phyloP scores from a whole-genome alignment of 1,140 invertebrate species.

The Meteorus sp. region DNA sequence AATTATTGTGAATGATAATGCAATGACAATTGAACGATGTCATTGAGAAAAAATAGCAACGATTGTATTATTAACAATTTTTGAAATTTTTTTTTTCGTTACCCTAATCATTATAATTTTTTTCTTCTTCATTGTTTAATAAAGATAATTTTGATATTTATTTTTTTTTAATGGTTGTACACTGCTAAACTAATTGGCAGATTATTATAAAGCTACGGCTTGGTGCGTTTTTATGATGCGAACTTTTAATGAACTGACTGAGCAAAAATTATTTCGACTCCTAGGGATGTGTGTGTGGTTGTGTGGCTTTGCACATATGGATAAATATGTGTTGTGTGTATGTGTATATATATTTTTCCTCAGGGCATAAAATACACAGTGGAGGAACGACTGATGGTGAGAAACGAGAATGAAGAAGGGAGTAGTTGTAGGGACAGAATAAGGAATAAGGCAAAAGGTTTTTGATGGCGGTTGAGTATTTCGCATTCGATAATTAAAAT shows the following conservation, averaged over 20 bases:
- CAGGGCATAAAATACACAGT: slow-evolving; percentile 1
- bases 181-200: not conserved
- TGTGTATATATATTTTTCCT: not conserved
- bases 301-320: not conserved
- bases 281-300: too few species aligned
- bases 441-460: slow-evolving; percentile 2
- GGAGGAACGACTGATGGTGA: not conserved
- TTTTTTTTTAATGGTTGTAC: not conserved
- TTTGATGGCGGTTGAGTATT: slow-evolving; percentile 3
- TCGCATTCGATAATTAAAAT: slow-evolving; percentile 49
- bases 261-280: slow-evolving; percentile 14
- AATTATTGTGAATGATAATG: too few species aligned
- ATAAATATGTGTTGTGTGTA: not conserved
- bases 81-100: too few species aligned
- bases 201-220: slow-evolving; percentile 1
- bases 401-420: not conserved
- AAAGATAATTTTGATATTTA: too few species aligned
- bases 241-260: slow-evolving; percentile 17
- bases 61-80: too few species aligned
- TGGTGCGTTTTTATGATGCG: not conserved
- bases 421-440: too few species aligned
- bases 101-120: too few species aligned
- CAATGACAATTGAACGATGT: too few species aligned
- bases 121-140: too few species aligned
- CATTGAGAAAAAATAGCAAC: too few species aligned